Percentiles rank a stretch among this genome's conserved stretches.
phyloP scores from a whole-genome alignment of 2,797 vertebrate species.

The Podarcis siculus region DNA sequence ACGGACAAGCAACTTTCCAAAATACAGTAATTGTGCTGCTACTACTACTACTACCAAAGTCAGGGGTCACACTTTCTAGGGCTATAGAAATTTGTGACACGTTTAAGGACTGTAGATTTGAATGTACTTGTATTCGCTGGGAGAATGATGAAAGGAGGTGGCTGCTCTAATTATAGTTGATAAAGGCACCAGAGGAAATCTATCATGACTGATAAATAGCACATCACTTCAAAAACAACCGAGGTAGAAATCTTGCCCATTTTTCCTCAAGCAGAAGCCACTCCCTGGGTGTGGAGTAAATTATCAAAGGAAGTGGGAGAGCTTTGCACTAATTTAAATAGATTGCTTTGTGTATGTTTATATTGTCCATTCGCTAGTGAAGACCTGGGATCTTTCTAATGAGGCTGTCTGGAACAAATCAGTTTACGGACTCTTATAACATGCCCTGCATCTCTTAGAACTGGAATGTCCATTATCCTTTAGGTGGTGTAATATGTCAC shows the following conservation, averaged over 20 bases:
- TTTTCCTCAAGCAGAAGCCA: slow-evolving; percentile 22
- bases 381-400: background rate
- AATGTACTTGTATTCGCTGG: slow-evolving; percentile 16
- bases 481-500: slow-evolving; percentile 60
- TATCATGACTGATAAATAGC: slow-evolving; percentile 39
- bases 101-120: slow-evolving; percentile 9
- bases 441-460: slow-evolving; percentile 23
- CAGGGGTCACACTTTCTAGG: slow-evolving; percentile 20
- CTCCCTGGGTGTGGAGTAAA: slow-evolving; percentile 43
- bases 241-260: slow-evolving; percentile 31
- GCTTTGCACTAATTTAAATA: slow-evolving; percentile 45
- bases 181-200: slow-evolving; percentile 50
- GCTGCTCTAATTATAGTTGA: slow-evolving; percentile 43
- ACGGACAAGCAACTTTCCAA: background rate
- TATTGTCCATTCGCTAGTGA: slow-evolving; percentile 36
- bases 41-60: background rate
- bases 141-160: slow-evolving; percentile 39
- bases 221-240: slow-evolving; percentile 38
- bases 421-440: background rate
- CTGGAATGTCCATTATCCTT: slow-evolving; percentile 50
- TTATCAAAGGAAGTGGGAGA: slow-evolving; percentile 40
- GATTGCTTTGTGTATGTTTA: slow-evolving; percentile 13
- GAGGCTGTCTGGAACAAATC: background rate
- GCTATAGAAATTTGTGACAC: slow-evolving; percentile 30
- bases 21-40: no score